Percentiles rank a stretch among this genome's conserved stretches.
Evolutionary conservation across 1,140 invertebrate species (phyloP).

Genomic region (Himalopsyche phryganea): DNA sequence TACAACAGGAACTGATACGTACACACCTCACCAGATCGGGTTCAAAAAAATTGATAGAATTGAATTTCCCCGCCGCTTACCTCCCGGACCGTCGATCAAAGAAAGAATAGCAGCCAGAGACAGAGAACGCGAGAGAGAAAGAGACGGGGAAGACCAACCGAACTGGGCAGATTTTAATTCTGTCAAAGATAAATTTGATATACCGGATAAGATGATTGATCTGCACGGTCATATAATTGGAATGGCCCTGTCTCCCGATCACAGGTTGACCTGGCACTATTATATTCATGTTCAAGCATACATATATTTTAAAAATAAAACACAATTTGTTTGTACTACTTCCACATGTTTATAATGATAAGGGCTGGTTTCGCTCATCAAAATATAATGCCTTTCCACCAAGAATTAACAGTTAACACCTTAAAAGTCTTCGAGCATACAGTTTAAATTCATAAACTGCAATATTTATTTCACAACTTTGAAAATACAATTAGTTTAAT

Average conservation of each 20-base stretch:
- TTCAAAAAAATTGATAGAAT: slow-evolving; percentile 77
- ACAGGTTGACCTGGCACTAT: slow-evolving; percentile 54
- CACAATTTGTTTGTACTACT: too few relatives aligned
- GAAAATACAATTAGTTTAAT: too few relatives aligned
- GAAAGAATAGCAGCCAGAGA: slow-evolving; percentile 62
- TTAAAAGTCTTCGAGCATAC: too few relatives aligned
- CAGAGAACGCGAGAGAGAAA: slow-evolving; percentile 50
- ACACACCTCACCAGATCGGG: slow-evolving; percentile 84
- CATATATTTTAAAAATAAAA: slow-evolving; percentile 3
- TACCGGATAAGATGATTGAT: slow-evolving; percentile 80
- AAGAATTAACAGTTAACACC: too few relatives aligned
- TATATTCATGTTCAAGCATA: not conserved
- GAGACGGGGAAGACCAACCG: slow-evolving; percentile 38
- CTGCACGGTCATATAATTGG: slow-evolving; percentile 87
- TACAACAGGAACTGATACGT: slow-evolving; percentile 80
- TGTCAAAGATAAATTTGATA: slow-evolving; percentile 71
- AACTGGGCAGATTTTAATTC: slow-evolving; percentile 69
- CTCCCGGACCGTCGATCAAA: slow-evolving; percentile 65
- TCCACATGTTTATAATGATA: too few relatives aligned
- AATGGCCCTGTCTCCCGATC: slow-evolving; percentile 84
- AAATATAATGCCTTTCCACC: too few relatives aligned
- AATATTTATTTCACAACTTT: too few relatives aligned
- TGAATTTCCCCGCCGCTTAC: slow-evolving; percentile 66
- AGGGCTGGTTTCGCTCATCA: too few relatives aligned
- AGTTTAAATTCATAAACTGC: too few relatives aligned